These are phyloP conservation scores for Proisotoma minuta DNA, from an alignment of 2,888 invertebrate species.

Conservation along the genomic window DNA sequence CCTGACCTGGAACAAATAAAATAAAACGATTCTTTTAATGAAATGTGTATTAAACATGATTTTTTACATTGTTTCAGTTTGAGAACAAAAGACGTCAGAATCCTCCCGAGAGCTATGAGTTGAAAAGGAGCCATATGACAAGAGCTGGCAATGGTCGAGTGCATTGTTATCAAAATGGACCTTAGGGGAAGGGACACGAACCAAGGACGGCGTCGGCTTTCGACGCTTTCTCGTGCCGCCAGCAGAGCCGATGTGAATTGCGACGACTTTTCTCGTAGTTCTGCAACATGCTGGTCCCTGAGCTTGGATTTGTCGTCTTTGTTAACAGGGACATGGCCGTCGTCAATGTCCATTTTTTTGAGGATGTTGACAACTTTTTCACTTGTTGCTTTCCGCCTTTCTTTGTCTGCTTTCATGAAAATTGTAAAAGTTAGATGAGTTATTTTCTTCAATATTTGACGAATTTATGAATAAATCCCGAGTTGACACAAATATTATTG, in stretches of 20 bases:
- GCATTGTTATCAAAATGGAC: background rate
- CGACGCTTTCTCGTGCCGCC: background rate
- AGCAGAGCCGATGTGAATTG: background rate
- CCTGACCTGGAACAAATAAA: background rate
- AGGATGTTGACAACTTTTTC: too few species aligned
- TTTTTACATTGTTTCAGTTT: too few species aligned
- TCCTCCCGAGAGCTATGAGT: conserved; percentile 1
- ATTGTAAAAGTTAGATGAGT: too few species aligned
- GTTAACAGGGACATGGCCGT: background rate
- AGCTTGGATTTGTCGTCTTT: background rate
- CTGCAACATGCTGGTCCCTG: background rate
- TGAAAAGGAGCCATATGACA: background rate
- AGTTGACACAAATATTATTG: too few species aligned
- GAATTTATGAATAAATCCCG: too few species aligned
- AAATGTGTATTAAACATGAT: too few species aligned
- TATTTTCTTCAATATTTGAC: too few species aligned
- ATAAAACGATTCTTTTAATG: too few species aligned
- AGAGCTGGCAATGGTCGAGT: background rate
- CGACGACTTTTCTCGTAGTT: background rate
- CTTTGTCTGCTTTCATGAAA: too few species aligned
- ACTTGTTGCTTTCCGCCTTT: too few species aligned
- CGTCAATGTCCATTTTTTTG: background rate
- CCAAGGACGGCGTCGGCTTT: conserved; percentile 15
- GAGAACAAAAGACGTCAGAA: background rate
- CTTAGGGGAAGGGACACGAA: conserved; percentile 22